Conservation (phyloP, 2,888 invertebrate genomes). For the Patella ulyssiponensis region DNA sequence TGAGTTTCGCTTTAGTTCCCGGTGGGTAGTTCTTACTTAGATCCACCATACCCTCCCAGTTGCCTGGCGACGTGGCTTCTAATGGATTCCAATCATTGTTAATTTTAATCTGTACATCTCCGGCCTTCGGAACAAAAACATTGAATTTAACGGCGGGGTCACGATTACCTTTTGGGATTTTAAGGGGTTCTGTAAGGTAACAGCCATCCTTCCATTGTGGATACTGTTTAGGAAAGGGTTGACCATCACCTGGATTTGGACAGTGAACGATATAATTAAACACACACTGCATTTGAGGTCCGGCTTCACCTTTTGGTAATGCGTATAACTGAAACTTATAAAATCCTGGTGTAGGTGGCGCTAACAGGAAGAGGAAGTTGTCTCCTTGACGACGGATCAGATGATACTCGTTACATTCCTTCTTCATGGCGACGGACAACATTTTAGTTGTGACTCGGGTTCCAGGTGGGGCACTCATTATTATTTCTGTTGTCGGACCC, state of each 20-base stretch:
- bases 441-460: conserved; percentile 57
- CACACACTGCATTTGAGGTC: conserved; percentile 59
- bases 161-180: conserved; percentile 49
- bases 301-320: conserved; percentile 55
- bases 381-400: conserved; percentile 51
- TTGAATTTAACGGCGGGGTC: conserved; percentile 52
- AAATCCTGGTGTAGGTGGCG: conserved; percentile 54
- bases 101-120: conserved; percentile 58
- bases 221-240: conserved; percentile 61
- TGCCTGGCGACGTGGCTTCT: conserved; percentile 46
- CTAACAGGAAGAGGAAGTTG: conserved; percentile 53
- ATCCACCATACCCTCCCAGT: conserved; percentile 56
- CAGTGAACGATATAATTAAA: conserved; percentile 55
- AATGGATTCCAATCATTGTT: conserved; percentile 59
- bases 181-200: conserved; percentile 56
- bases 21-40: conserved; percentile 50
- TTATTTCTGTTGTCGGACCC: conserved; percentile 40
- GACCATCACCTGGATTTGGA: conserved; percentile 41
- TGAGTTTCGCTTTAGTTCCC: conserved; percentile 58
- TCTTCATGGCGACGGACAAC: conserved; percentile 52
- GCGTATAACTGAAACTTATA: conserved; percentile 65
- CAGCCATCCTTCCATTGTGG: conserved; percentile 61
- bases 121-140: conserved; percentile 51
- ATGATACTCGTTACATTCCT: conserved; percentile 54
- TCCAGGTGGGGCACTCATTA: conserved; percentile 43